Conservation (phyloP, 2,797 vertebrate genomes). For the Thripadectes ignobilis region DNA sequence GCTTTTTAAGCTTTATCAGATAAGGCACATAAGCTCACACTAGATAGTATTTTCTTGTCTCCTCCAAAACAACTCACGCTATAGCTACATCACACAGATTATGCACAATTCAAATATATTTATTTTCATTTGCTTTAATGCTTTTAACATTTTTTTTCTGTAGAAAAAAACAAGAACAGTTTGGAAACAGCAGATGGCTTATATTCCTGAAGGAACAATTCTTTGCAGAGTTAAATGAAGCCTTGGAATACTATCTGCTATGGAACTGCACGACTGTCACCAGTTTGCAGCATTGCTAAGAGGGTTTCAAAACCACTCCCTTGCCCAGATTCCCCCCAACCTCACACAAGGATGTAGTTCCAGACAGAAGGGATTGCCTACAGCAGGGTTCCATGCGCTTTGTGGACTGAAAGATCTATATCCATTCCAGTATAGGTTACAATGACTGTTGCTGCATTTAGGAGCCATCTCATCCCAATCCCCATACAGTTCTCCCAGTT, state of each 20-base stretch:
- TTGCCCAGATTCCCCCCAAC: not conserved
- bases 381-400: rapidly evolving
- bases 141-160: not conserved
- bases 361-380: not conserved
- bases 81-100: not conserved
- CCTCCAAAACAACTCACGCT: not conserved
- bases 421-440: not conserved
- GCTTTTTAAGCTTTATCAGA: not conserved
- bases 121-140: not conserved
- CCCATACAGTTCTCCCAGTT: not conserved
- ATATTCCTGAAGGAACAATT: not conserved
- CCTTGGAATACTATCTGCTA: not conserved
- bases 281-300: not conserved
- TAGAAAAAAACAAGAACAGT: not conserved
- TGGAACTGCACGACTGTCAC: rapidly evolving
- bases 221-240: not conserved
- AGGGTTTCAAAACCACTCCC: not conserved
- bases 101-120: not conserved
- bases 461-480: not conserved
- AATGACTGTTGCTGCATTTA: rapidly evolving
- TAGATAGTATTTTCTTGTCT: not conserved
- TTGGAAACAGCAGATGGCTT: not conserved
- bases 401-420: not conserved
- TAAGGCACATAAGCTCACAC: not conserved
- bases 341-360: not conserved